phyloP scores from a whole-genome alignment of 2,888 invertebrate species.

The Eupithecia subumbrata region DNA sequence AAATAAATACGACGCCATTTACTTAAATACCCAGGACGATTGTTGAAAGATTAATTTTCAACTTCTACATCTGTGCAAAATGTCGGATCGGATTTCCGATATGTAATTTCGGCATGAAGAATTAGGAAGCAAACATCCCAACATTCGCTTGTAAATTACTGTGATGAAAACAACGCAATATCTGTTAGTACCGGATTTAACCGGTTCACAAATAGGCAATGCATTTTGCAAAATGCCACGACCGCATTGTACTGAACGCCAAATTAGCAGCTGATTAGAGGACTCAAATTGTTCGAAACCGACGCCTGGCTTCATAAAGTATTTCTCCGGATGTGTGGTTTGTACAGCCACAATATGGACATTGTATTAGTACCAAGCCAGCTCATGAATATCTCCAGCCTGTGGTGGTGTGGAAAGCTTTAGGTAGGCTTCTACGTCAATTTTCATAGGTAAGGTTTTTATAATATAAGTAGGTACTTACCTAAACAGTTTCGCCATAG shows the following conservation, averaged over 20 bases:
- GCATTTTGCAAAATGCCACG: conserved; percentile 24
- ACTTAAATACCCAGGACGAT: background rate
- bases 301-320: conserved; percentile 14
- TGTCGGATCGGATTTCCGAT: background rate
- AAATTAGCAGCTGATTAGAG: conserved; percentile 34
- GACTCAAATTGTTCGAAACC: conserved; percentile 15
- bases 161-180: background rate
- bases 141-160: background rate
- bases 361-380: background rate
- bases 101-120: background rate
- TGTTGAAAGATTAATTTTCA: background rate
- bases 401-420: background rate
- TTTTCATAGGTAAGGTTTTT: no score
- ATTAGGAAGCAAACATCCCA: background rate
- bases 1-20: background rate
- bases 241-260: conserved; percentile 26
- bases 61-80: background rate
- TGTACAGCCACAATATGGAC: background rate
- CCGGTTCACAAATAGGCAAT: conserved; percentile 25
- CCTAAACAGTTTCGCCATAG: background rate
- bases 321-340: background rate
- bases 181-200: background rate
- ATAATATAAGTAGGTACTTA: no score
- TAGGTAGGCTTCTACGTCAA: background rate
- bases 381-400: background rate